Percentiles rank a stretch among this genome's conserved stretches.
phyloP scores from a whole-genome alignment of 2,797 vertebrate species.

The Glyptemys insculpta region DNA sequence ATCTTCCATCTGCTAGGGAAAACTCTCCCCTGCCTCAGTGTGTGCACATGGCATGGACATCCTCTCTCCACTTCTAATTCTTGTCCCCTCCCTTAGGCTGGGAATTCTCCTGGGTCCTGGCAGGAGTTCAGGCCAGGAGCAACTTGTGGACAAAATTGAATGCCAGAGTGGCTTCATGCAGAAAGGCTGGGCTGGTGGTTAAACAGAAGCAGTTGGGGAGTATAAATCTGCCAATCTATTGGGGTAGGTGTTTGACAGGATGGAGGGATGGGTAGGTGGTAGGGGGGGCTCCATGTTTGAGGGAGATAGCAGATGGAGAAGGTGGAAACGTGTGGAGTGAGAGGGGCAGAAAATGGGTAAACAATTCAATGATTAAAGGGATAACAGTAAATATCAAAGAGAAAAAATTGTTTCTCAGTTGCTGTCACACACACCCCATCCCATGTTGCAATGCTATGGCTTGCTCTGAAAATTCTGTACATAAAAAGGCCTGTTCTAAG shows the following conservation, averaged over 20 bases:
- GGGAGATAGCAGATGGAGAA: not conserved
- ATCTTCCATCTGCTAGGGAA: accelerated
- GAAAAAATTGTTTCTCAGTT: too few species aligned
- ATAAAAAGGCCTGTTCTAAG: not conserved
- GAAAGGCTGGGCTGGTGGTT: too few species aligned
- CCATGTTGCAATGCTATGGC: too few species aligned
- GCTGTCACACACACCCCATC: too few species aligned
- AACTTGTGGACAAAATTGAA: not conserved
- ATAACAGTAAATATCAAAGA: not conserved
- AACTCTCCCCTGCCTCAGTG: accelerated
- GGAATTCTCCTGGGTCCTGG: too few species aligned
- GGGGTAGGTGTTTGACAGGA: too few species aligned
- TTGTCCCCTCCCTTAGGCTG: not conserved
- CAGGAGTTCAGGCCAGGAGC: accelerated
- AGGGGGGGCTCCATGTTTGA: not conserved
- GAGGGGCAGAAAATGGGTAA: not conserved
- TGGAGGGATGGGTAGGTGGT: not conserved
- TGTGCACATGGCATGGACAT: accelerated
- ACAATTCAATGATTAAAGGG: accelerated
- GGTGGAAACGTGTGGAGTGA: not conserved
- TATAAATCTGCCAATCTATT: too few species aligned
- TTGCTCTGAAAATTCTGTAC: too few species aligned
- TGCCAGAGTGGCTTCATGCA: too few species aligned
- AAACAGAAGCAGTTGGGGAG: too few species aligned
- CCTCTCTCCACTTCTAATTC: not conserved